These are phyloP conservation scores for Achroia grisella DNA, from an alignment of 1,140 invertebrate species.

Conservation along the genomic window DNA sequence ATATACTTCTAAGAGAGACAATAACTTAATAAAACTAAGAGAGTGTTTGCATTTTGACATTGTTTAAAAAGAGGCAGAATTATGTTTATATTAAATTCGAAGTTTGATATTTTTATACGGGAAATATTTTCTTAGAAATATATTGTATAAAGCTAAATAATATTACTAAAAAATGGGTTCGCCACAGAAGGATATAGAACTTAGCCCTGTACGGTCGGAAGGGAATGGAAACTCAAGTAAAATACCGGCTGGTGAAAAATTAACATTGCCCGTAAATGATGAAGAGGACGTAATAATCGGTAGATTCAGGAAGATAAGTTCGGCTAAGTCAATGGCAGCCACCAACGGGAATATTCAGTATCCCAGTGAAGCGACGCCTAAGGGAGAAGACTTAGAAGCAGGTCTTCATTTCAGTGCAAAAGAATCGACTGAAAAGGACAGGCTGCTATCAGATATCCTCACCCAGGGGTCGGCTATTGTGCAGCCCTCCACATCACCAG, in stretches of 20 bases:
- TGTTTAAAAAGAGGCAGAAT: too few relatives aligned
- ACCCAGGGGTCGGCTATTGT: slow-evolving; percentile 23
- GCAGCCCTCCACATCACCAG: slow-evolving; percentile 29
- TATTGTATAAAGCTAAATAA: too few relatives aligned
- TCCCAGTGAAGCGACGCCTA: slow-evolving; percentile 39
- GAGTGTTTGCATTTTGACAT: too few relatives aligned
- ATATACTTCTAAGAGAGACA: too few relatives aligned
- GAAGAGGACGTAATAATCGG: slow-evolving; percentile 70
- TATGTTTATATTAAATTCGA: too few relatives aligned
- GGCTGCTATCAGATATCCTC: slow-evolving; percentile 26
- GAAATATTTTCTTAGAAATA: too few relatives aligned
- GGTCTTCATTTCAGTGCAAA: slow-evolving; percentile 53
- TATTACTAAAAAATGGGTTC: slow-evolving; percentile 34
- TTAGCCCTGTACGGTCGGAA: slow-evolving; percentile 46
- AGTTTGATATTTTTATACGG: too few relatives aligned
- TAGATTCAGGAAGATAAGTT: slow-evolving; percentile 69
- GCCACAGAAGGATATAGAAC: slow-evolving; percentile 55
- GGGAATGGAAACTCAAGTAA: slow-evolving; percentile 11
- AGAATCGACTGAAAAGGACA: slow-evolving; percentile 35
- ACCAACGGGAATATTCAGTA: slow-evolving; percentile 67
- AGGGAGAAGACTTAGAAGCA: slow-evolving; percentile 48
- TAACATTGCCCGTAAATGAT: slow-evolving; percentile 36
- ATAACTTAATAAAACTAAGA: too few relatives aligned
- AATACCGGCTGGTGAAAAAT: slow-evolving; percentile 14
- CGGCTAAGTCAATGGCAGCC: slow-evolving; percentile 71